Percentiles rank a stretch among this genome's conserved stretches.
These are phyloP conservation scores for Calliphora vomitoria DNA, from an alignment of 2,888 invertebrate genomes.

Conservation along the genomic window DNA sequence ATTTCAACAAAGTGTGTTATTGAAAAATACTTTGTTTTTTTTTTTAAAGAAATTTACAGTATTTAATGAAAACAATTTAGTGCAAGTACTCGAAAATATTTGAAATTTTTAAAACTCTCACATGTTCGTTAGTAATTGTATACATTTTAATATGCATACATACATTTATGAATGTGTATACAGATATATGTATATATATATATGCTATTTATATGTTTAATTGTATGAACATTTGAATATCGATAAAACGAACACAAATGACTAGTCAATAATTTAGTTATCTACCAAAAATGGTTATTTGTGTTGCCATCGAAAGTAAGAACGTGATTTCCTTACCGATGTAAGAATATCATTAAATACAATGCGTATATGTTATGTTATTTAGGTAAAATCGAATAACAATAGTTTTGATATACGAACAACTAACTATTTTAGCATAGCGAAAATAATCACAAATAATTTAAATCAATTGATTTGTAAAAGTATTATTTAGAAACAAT, in stretches of 20 bases:
- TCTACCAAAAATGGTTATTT: constrained; percentile 36
- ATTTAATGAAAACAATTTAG: too few relatives aligned
- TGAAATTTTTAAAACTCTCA: neutral
- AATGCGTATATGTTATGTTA: neutral
- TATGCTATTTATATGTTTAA: neutral
- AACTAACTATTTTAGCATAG: neutral
- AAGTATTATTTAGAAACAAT: neutral
- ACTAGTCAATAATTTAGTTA: constrained; percentile 24
- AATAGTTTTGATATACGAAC: neutral
- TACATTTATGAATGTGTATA: neutral
- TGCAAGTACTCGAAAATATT: neutral
- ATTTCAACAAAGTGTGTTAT: neutral
- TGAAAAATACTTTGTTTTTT: neutral
- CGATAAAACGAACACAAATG: neutral
- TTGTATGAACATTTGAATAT: neutral
- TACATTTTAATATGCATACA: neutral
- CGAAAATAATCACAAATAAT: neutral
- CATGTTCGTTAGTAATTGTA: neutral
- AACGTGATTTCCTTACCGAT: constrained; percentile 62
- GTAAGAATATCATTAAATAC: constrained; percentile 13
- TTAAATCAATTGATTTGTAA: too few relatives aligned
- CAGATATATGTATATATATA: neutral
- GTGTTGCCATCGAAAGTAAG: constrained; percentile 61
- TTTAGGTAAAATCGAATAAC: neutral
- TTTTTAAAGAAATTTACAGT: neutral